phyloP scores from a whole-genome alignment of 2,113 vertebrate genomes.

The Vulpes ferrilata region DNA sequence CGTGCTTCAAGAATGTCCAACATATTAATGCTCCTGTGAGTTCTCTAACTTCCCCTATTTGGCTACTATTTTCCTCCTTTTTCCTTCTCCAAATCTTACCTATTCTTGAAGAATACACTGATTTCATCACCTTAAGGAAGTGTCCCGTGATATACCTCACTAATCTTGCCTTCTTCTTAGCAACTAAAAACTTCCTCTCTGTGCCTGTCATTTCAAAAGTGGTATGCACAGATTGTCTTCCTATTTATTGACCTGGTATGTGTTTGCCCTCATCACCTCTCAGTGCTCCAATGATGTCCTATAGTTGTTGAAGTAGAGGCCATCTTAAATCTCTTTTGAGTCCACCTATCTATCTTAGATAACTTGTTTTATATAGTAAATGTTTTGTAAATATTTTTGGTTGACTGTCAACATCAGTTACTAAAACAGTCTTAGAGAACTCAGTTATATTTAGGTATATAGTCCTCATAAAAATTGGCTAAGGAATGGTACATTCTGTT shows the following conservation, averaged over 20 bases:
- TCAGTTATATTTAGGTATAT: neutral
- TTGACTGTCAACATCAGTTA: neutral
- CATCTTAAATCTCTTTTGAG: conserved; percentile 12
- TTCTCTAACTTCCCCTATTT: conserved; percentile 22
- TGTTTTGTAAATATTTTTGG: neutral
- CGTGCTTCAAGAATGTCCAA: neutral
- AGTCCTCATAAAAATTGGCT: neutral
- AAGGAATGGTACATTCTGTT: neutral
- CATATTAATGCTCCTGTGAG: neutral
- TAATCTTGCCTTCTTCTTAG: neutral
- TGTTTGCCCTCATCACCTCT: neutral
- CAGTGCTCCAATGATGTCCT: neutral
- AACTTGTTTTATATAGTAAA: conserved; percentile 31
- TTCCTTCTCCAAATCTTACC: neutral
- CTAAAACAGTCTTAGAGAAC: neutral
- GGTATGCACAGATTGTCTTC: neutral
- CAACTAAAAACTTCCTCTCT: neutral
- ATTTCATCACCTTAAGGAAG: neutral
- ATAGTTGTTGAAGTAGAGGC: neutral
- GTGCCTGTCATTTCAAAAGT: neutral
- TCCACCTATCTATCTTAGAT: neutral
- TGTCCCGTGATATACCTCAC: neutral
- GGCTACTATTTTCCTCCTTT: neutral
- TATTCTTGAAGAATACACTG: neutral
- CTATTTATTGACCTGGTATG: neutral